Conservation (phyloP, 2,888 invertebrate genomes). For the Isotomurus palustris region DNA sequence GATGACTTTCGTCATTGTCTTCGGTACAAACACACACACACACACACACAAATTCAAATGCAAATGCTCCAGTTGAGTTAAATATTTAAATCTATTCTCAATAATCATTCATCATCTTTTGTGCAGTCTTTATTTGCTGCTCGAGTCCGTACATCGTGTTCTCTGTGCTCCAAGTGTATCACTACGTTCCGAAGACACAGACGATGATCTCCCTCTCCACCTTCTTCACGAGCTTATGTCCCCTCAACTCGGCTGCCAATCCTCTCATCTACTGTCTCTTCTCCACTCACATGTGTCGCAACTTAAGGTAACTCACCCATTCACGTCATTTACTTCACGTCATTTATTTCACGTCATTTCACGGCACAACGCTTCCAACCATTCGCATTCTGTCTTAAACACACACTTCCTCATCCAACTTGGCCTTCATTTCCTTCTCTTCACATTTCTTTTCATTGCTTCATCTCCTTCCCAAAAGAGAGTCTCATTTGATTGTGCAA, state of each 20-base stretch:
- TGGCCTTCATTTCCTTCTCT: background rate
- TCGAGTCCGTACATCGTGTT: conserved; percentile 95
- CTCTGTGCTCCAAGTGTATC: conserved; percentile 83
- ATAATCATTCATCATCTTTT: conserved; percentile 49
- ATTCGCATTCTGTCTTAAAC: too few relatives aligned
- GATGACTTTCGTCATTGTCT: conserved; percentile 95
- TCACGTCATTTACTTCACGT: too few relatives aligned
- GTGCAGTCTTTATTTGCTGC: conserved; percentile 88
- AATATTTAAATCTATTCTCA: conserved; percentile 6
- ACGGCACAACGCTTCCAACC: too few relatives aligned
- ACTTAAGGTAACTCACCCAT: conserved; percentile 66
- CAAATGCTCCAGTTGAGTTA: too few relatives aligned
- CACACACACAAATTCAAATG: too few relatives aligned
- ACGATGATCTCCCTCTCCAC: conserved; percentile 78
- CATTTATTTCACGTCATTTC: too few relatives aligned
- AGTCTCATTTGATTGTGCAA: too few relatives aligned
- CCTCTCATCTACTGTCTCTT: conserved; percentile 91
- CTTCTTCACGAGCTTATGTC: conserved; percentile 85
- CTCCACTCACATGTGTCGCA: conserved; percentile 79
- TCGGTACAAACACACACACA: too few relatives aligned
- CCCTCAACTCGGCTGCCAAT: conserved; percentile 89
- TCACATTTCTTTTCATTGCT: background rate
- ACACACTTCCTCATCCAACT: too few relatives aligned
- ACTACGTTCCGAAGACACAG: conserved; percentile 71
- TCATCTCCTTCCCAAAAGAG: too few relatives aligned